Conservation (phyloP, 2,797 vertebrate genomes). For the Coluber constrictor region DNA sequence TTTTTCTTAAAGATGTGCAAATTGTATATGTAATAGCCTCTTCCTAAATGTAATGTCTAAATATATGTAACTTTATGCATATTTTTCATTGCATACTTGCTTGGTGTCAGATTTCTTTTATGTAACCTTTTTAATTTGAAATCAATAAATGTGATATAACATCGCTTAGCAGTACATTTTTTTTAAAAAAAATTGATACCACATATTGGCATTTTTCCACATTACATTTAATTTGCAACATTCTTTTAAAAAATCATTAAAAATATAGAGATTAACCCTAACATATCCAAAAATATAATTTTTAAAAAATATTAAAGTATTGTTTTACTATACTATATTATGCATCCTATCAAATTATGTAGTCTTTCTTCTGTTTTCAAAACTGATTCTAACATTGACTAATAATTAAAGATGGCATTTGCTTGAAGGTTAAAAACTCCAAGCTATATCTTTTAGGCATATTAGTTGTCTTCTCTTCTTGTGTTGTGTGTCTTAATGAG, state of each 20-base stretch:
- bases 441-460: background rate
- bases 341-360: background rate
- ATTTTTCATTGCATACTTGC: conserved; percentile 61
- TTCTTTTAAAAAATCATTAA: background rate
- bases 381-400: conserved; percentile 7
- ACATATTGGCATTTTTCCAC: conserved; percentile 15
- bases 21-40: conserved; percentile 52
- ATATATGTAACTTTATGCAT: conserved; percentile 60
- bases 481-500: background rate
- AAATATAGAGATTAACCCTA: background rate
- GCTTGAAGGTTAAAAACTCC: rapidly evolving
- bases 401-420: conserved; percentile 4
- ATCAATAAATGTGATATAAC: conserved; percentile 74
- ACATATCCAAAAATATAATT: conserved; percentile 7
- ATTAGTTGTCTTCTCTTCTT: background rate
- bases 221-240: conserved; percentile 8
- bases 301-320: background rate
- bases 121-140: conserved; percentile 64
- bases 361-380: background rate
- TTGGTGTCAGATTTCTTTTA: conserved; percentile 54
- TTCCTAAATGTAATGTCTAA: conserved; percentile 57
- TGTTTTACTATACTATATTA: background rate
- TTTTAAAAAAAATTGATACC: conserved; percentile 32
- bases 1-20: conserved; percentile 51
- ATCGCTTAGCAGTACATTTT: conserved; percentile 65